Conservation (phyloP, 2,113 vertebrate genomes). For the Psammodynastes pulverulentus region DNA sequence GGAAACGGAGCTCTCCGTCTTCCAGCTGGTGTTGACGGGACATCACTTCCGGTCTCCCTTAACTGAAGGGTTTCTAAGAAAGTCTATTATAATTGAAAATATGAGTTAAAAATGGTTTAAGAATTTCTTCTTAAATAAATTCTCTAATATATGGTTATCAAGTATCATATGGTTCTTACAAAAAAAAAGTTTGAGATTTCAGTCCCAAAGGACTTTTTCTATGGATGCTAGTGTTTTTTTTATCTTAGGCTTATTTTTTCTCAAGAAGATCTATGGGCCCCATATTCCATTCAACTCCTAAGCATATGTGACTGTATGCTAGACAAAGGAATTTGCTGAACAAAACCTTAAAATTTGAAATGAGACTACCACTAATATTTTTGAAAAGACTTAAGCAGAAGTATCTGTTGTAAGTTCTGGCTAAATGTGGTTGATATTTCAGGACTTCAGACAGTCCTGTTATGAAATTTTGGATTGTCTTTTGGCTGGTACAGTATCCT, state of each 20-base stretch:
- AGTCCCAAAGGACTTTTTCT: background rate
- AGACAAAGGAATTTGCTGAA: slow-evolving; percentile 8
- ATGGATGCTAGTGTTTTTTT: background rate
- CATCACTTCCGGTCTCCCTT: too few species aligned
- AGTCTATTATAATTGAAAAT: background rate
- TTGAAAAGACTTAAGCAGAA: slow-evolving; percentile 15
- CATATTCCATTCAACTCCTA: background rate
- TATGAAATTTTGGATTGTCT: slow-evolving; percentile 8
- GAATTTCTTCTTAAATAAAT: background rate
- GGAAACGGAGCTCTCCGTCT: too few species aligned
- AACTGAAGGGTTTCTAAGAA: too few species aligned
- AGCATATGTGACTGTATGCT: background rate
- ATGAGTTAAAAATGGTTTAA: background rate
- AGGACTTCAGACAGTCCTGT: slow-evolving; percentile 2
- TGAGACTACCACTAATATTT: background rate
- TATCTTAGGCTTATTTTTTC: background rate
- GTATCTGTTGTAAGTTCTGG: slow-evolving; percentile 22
- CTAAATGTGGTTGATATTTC: slow-evolving; percentile 5
- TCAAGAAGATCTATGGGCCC: background rate
- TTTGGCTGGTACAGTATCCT: background rate
- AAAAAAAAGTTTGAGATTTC: background rate
- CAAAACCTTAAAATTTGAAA: background rate
- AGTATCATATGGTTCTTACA: background rate
- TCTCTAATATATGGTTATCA: background rate
- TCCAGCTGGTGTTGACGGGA: too few species aligned